Percentiles rank a stretch among this genome's conserved stretches.
Conservation (phyloP, 1,140 invertebrate genomes). For the Homalodisca vitripennis region DNA sequence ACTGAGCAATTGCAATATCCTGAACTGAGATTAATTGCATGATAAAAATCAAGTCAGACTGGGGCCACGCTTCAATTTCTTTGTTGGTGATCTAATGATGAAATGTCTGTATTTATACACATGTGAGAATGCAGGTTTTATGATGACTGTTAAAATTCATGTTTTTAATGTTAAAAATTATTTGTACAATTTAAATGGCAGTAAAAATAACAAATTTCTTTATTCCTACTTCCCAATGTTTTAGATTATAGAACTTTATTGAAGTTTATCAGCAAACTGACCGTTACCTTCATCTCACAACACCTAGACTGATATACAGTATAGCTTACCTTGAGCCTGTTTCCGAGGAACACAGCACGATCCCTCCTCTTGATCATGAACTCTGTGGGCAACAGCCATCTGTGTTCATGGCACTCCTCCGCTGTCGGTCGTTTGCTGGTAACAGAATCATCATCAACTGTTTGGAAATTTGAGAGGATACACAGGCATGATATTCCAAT, state of each 20-base stretch:
- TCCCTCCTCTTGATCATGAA: conserved; percentile 92
- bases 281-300: too few species aligned
- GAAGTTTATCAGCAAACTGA: not conserved
- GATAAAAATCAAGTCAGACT: too few species aligned
- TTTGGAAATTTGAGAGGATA: conserved; percentile 31
- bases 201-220: not conserved
- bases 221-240: not conserved
- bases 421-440: conserved; percentile 86
- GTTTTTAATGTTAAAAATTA: too few species aligned
- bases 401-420: conserved; percentile 93
- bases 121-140: too few species aligned
- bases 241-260: not conserved
- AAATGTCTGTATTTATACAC: too few species aligned
- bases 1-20: too few species aligned
- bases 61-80: too few species aligned
- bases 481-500: too few species aligned
- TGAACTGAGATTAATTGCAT: too few species aligned
- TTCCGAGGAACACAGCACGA: conserved; percentile 79
- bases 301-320: too few species aligned
- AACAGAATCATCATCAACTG: conserved; percentile 38
- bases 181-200: not conserved
- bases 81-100: too few species aligned
- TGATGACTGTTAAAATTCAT: too few species aligned
- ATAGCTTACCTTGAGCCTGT: conserved; percentile 67
- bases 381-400: conserved; percentile 89